A percentile compares a stretch with the other conserved stretches of the same genome.
These are phyloP conservation scores for Circaetus gallicus DNA, from an alignment of 2,113 vertebrate genomes.

Conservation along the genomic window DNA sequence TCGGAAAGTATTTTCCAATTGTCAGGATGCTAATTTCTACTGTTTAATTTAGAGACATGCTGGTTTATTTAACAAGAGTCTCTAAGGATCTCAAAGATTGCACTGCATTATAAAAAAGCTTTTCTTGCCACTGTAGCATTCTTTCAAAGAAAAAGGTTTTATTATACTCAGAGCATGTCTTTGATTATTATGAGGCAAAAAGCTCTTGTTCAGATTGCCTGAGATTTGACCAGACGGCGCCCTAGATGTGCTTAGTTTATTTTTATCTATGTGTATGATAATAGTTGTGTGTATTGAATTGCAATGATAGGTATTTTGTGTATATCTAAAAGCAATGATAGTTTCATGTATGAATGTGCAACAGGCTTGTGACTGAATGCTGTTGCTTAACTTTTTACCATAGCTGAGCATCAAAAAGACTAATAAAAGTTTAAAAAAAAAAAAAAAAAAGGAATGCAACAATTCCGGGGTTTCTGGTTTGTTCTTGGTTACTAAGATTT, in stretches of 20 bases:
- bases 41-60: conserved; percentile 64
- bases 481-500: conserved; percentile 57
- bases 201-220: conserved; percentile 72
- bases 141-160: conserved; percentile 60
- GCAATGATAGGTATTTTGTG: conserved; percentile 78
- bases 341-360: conserved; percentile 80
- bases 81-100: conserved; percentile 66
- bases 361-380: conserved; percentile 76
- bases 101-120: conserved; percentile 70
- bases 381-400: conserved; percentile 74
- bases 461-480: conserved; percentile 64
- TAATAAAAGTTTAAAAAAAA: background rate
- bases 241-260: conserved; percentile 75
- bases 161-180: conserved; percentile 72
- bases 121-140: conserved; percentile 60
- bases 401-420: conserved; percentile 60
- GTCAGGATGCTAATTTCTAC: conserved; percentile 64
- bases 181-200: conserved; percentile 72
- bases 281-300: conserved; percentile 77
- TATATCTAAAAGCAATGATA: conserved; percentile 75
- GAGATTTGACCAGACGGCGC: conserved; percentile 71
- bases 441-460: conserved; percentile 73
- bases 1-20: conserved; percentile 36
- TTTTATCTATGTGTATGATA: conserved; percentile 64
- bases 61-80: conserved; percentile 66